A percentile compares a stretch with the other conserved stretches of the same genome.
Conservation (phyloP, 2,113 vertebrate genomes). For the Rynchops niger region DNA sequence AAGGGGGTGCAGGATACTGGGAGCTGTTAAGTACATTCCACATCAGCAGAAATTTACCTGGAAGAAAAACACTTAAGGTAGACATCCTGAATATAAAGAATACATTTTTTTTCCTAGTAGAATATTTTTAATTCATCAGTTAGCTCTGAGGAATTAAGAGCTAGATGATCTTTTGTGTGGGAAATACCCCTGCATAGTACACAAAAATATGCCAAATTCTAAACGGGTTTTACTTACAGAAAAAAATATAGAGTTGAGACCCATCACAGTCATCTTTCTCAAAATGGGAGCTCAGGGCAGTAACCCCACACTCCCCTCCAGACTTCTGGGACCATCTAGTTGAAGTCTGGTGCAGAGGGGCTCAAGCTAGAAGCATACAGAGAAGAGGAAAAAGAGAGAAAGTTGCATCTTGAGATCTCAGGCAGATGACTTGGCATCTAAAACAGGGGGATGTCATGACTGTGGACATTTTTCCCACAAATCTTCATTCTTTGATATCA, state of each 20-base stretch:
- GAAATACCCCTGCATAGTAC: neutral
- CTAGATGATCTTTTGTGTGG: neutral
- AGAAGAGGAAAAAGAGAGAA: neutral
- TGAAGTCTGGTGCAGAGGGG: neutral
- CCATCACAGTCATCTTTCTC: neutral
- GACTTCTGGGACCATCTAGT: neutral
- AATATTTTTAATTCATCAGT: neutral
- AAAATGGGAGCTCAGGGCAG: neutral
- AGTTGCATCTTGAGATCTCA: neutral
- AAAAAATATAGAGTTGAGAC: neutral
- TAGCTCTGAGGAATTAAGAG: neutral
- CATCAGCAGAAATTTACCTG: neutral
- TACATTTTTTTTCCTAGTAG: neutral
- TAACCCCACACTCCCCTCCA: neutral
- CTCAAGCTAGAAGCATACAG: neutral
- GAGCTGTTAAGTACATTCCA: neutral
- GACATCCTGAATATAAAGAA: neutral
- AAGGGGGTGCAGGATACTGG: neutral
- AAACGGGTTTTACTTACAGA: neutral
- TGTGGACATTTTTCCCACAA: fast-evolving
- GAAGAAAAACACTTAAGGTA: neutral
- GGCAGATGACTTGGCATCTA: neutral
- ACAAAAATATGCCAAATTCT: neutral
- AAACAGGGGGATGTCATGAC: neutral
- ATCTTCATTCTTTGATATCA: neutral